Percentiles rank a stretch among this genome's conserved stretches.
Evolutionary conservation across 2,113 vertebrate species (phyloP).

Genomic region (Pelecanoides urinatrix): DNA sequence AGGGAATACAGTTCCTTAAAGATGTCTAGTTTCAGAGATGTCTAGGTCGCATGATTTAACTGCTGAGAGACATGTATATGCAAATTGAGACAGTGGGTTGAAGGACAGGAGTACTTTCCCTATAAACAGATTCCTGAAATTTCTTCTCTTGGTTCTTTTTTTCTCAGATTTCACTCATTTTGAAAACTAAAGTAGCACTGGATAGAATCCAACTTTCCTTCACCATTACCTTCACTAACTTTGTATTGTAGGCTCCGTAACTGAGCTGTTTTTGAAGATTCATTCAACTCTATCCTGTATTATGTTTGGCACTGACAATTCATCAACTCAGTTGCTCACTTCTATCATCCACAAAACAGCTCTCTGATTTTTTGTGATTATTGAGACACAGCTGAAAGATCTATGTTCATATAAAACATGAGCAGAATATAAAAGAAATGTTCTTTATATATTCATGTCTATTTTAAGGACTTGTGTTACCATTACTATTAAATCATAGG

Average conservation of each 20-base stretch:
- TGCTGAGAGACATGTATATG: neutral
- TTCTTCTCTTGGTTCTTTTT: neutral
- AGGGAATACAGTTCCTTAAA: neutral
- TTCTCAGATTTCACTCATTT: neutral
- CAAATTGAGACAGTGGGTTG: neutral
- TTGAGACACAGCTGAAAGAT: neutral
- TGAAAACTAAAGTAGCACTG: neutral
- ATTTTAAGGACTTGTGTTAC: neutral
- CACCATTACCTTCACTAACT: neutral
- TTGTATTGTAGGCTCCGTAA: neutral
- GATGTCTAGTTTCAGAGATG: neutral
- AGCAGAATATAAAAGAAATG: neutral
- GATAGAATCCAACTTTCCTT: neutral
- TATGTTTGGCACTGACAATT: neutral
- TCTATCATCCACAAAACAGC: neutral
- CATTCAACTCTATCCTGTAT: neutral
- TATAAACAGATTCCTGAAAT: neutral
- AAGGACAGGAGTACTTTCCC: neutral
- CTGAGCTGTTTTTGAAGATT: neutral
- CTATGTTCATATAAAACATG: neutral
- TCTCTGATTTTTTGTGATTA: slow-evolving; percentile 33
- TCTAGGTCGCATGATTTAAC: neutral
- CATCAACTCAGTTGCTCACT: neutral
- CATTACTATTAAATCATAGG: neutral
- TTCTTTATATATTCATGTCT: neutral